Base-by-base conservation (phyloP, 2,888 invertebrate species). In the Phania funesta region DNA sequence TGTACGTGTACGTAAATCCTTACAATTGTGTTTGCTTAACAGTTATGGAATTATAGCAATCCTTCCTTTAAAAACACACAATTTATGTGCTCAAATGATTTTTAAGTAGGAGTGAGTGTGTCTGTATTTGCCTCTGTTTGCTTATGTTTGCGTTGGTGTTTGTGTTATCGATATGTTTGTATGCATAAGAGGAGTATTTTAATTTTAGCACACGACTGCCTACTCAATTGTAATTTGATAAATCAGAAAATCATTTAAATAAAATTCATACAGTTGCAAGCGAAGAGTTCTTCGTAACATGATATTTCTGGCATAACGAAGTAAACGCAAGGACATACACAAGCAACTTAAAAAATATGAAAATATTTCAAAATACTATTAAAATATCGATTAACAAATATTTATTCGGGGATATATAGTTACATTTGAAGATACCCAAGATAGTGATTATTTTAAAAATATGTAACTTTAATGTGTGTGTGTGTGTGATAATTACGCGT, bases 231-330 rank as follows among this genome's bases (percentile, higher is more conserved):
- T 60, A 73, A 70, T 65, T 38, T 20, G 16, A 74, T 70, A 67
- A 80, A 75, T 62, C 54, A 64, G 56, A 46, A 80, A 68, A 74
- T 68, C 64, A 64, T 68, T 67, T 44, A 32, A 44, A 44, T 60
- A 67, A 46, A 58, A 64, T 38, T 41, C 29, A 60, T 50, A 58
- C 22, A 56, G 32, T 16, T 22, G 16, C 44, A 56, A 44, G 11
- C 4, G 6, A 29, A 38, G 20, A 56, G 22, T 9, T n/a, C n/a
- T 22, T 41, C 24, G 52, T 9, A 65, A 41, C 41, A 41, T 54
- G 54, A 54, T 54, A 52, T 44, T 67, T 67, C 7, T 32, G 32
- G 32, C 32, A 32, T 32, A 11, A 32, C 3, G 3, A 32, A 32
- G 32, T 11, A 8, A 2, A 8, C 3, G 32, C n/a, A n/a, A n/a